Evolutionary conservation across 1,140 invertebrate genomes (phyloP), one percentile per base, ranked within the genome.

Genomic region (Theocolax elegans): DNA sequence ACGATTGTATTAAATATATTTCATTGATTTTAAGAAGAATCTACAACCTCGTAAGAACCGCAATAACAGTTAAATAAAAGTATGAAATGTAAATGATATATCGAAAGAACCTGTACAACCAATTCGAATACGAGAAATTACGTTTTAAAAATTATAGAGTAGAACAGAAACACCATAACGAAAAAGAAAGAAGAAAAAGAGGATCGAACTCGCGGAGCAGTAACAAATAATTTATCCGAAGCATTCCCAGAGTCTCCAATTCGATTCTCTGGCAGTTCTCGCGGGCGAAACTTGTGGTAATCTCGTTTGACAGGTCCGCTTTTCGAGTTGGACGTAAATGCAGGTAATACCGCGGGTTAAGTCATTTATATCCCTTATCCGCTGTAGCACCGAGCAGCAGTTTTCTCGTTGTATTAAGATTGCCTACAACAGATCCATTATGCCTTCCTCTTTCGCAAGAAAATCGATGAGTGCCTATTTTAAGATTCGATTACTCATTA

Each of bases 141-240:
- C n/a, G n/a, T n/a, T n/a, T n/a, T n/a, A n/a, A n/a, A n/a, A n/a
- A n/a, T n/a, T n/a, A n/a, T n/a, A n/a, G n/a, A n/a, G n/a, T n/a
- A n/a, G n/a, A n/a, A n/a, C n/a, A n/a, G n/a, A n/a, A n/a, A n/a
- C n/a, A n/a, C n/a, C n/a, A n/a, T n/a, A 10, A 9, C 2, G 21
- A 13, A 42, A 59, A 59, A 59, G 56, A 35, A 4, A 7, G 56
- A 44, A 59, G 23, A 59, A 42, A 42, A 38, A 6, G n/a, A 56
- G 56, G 42, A 40, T 40, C 31, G 35, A 40, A 42, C 60, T 70
- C 15, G 17, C 2, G 49, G 23, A 23, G n/a, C n/a, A n/a, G n/a
- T n/a, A 72, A 72, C 74, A 75, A 80, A 79, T 79, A 80, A 82
- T 80, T 80, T 76, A 82, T 80, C 72, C 70, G 51, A 44, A 56